phyloP scores from a whole-genome alignment of 2,888 invertebrate genomes.

The Eugnorisma glareosa region DNA sequence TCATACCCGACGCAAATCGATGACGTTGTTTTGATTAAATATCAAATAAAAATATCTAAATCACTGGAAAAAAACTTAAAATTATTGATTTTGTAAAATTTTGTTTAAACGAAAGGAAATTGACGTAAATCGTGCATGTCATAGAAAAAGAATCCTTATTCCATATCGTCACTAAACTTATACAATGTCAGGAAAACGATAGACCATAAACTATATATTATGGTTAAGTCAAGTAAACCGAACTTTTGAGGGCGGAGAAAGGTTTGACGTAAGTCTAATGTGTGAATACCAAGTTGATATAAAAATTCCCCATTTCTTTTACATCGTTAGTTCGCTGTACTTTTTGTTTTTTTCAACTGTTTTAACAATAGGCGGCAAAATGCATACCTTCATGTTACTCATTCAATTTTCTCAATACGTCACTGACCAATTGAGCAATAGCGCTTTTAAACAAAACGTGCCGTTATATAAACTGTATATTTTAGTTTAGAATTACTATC shows the following conservation, averaged over 20 bases:
- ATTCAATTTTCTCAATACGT: not conserved
- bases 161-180: not conserved
- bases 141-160: not conserved
- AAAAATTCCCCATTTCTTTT: constrained; percentile 35
- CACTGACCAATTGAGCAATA: not conserved
- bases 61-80: not conserved
- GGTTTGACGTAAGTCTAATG: constrained; percentile 11
- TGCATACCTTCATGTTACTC: no score
- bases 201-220: not conserved
- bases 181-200: constrained; percentile 31
- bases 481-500: not conserved
- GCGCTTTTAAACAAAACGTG: not conserved
- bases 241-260: constrained; percentile 23
- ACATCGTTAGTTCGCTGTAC: not conserved
- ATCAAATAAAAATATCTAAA: constrained; percentile 9
- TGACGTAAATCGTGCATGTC: constrained; percentile 11
- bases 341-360: not conserved
- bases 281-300: not conserved
- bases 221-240: not conserved
- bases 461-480: not conserved
- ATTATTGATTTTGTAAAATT: not conserved
- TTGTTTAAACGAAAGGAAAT: not conserved
- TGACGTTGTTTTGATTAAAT: not conserved
- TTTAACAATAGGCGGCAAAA: constrained; percentile 21
- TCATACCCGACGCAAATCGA: not conserved